Conservation (phyloP, 2,888 invertebrate species). For the Apotomis betuletana region DNA sequence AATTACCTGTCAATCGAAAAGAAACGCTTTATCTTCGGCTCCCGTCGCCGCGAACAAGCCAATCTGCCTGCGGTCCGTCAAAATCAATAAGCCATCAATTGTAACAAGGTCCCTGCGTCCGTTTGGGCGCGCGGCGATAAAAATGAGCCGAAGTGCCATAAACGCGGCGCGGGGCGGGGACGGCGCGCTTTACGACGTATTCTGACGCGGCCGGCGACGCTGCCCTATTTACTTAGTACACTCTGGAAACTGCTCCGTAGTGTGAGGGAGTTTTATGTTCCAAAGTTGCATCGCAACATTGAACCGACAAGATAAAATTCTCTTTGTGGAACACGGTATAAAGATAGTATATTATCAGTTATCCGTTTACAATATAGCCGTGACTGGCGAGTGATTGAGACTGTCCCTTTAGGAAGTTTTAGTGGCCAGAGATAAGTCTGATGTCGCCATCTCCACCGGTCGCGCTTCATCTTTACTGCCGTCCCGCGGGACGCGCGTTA, state of each 20-base stretch:
- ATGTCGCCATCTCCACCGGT: constrained; percentile 2
- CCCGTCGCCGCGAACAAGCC: constrained; percentile 6
- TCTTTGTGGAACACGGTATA: neutral
- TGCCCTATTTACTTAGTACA: neutral
- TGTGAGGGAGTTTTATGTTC: neutral
- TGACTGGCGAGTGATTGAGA: constrained; percentile 12
- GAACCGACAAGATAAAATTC: neutral
- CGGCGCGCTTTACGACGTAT: constrained; percentile 17
- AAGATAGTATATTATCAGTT: constrained; percentile 18
- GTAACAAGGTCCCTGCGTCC: constrained; percentile 36
- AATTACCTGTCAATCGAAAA: constrained; percentile 10
- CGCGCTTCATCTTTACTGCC: constrained; percentile 7
- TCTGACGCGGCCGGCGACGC: constrained; percentile 2
- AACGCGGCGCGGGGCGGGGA: constrained; percentile 9
- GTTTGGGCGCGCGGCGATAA: constrained; percentile 32
- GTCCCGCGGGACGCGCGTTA: constrained; percentile 11
- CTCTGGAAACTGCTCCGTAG: neutral
- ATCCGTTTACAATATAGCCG: constrained; percentile 19
- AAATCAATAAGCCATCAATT: constrained; percentile 40
- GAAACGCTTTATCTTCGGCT: constrained; percentile 11
- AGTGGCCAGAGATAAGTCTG: constrained; percentile 26
- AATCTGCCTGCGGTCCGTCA: constrained; percentile 34
- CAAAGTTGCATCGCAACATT: neutral
- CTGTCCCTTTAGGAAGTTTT: constrained; percentile 26
- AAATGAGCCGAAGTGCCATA: constrained; percentile 33